phyloP scores from a whole-genome alignment of 2,113 vertebrate genomes.

The Saimiri boliviensis region DNA sequence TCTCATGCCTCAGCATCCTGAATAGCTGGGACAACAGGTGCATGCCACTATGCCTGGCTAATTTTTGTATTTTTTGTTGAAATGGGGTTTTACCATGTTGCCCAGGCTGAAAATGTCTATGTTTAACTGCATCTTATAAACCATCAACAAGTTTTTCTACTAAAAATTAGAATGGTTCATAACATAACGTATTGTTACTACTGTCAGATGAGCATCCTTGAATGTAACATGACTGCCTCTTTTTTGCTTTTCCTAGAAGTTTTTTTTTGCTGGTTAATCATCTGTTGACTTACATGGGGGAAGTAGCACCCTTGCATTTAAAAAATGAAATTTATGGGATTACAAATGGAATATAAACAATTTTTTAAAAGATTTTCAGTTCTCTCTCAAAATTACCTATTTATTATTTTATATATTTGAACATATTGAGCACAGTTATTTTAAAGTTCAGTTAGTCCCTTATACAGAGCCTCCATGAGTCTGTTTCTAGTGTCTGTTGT shows the following conservation, averaged over 20 bases:
- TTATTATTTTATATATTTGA: not conserved
- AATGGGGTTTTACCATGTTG: no score
- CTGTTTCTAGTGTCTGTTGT: not conserved
- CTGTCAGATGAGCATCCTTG: not conserved
- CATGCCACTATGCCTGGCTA: no score
- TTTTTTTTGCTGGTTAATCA: not conserved
- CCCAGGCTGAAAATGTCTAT: not conserved
- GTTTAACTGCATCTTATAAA: not conserved
- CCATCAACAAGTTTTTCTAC: not conserved
- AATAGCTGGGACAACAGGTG: no score
- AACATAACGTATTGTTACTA: not conserved
- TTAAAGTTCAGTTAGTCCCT: not conserved
- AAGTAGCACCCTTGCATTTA: not conserved
- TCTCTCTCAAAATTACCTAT: not conserved
- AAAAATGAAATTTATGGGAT: not conserved
- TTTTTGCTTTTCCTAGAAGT: not conserved
- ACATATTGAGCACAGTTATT: not conserved
- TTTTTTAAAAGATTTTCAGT: not conserved
- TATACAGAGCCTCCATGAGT: not conserved
- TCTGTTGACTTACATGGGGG: not conserved
- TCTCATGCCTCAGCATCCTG: no score
- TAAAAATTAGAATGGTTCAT: not conserved
- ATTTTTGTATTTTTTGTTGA: no score
- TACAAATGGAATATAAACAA: constrained; percentile 10
- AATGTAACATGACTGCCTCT: not conserved